Base-by-base conservation (phyloP, 2,888 invertebrate genomes). In the Entomobrya proxima region DNA sequence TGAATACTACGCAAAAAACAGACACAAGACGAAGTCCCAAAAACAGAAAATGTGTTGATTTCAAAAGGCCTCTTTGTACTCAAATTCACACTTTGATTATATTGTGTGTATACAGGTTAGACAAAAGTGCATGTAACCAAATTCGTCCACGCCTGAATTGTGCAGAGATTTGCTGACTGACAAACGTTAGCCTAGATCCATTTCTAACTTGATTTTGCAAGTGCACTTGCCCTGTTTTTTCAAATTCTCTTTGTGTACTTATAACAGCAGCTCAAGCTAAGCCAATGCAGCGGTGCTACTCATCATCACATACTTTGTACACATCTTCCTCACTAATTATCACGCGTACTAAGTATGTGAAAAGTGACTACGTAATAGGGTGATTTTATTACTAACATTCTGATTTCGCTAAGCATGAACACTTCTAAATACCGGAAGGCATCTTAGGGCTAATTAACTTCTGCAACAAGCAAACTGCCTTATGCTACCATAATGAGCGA, bases 351-450 rank as follows among this genome's bases (percentile, higher is more conserved):
- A 67, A 67, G 37, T 37, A 67, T 67, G 37, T 67, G 64, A 37
- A 67, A 67, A 67, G 37, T 67, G 64, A 24, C 64, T 67, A 67
- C 24, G 21, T 37, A 67, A 67, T 18, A 67, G 37, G 55, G 27
- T 37, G 64, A 24, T 67, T 37, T 44, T 69, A 40, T 32, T 44
- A n/a, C 21, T 69, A 52, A 52, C 21, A 52, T 44, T 44, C 9
- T 40, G 44, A n/a, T n/a, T n/a, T n/a, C n/a, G n/a, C n/a, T 69
- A 69, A 13, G 44, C 69, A 27, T 44, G 44, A 69, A 69, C 44
- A 69, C 44, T 5, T 44, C n/a, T 24, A 69, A 74, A 79, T 79
- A 79, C 79, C 79, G 79, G 79, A 79, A 79, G 79, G 69, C 69
- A 79, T 77, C 52, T 37, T 50, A 79, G 30, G 55, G 35, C 55